Base-by-base conservation (phyloP, 2,113 vertebrate genomes). In the human (Homo sapiens) region DNA sequence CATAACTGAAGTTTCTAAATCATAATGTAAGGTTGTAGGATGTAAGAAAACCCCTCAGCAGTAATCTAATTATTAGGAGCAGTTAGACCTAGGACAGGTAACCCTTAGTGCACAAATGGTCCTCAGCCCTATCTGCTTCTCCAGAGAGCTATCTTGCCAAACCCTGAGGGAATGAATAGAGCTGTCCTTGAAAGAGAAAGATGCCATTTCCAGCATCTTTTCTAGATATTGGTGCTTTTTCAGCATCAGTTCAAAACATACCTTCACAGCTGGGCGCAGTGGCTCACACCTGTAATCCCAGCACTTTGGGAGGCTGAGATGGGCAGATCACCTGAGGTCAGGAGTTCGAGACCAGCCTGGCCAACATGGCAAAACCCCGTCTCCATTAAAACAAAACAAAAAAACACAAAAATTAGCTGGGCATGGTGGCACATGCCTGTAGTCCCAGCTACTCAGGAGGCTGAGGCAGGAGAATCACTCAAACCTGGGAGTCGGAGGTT, bases 1-100 rank as follows among this genome's bases (percentile, higher is more conserved):
- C 82, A 94, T 66, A 97, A 93, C 78, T 66, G 10, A 81, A 52
- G 52, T 83, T 78, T 97, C 55, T 83, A 72, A 76, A 79, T 80
- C 45, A 66, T 20, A 57, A 27, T 38, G 22, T 12, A 84, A 30
- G 30, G n/a, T n/a, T 25, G 11, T 20, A 78, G 64, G 23, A 38
- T 23, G 45, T 76, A 78, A 82, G 66, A 70, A 86, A 72, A 27
- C 1, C 40, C 38, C n/a, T 89, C 30, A 50, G 8, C 66, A 78
- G 75, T 61, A n/a, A 81, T n/a, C 73, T 43, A 61, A 79, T 78
- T 52, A 2, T 2, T 38, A 35, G 38, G 14, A 70, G 90, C 75
- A 52, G 5, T 48, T 1, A 25, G 64, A 72, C 45, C 50, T 57
- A 48, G 40, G 13, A 64, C 20, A 35, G 27, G 43, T 27, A 30